Percentiles rank a stretch among this genome's conserved stretches.
Conservation (phyloP, 35 echinoderm and acorn worm genomes). For the Strongylocentrotus purpuratus region DNA sequence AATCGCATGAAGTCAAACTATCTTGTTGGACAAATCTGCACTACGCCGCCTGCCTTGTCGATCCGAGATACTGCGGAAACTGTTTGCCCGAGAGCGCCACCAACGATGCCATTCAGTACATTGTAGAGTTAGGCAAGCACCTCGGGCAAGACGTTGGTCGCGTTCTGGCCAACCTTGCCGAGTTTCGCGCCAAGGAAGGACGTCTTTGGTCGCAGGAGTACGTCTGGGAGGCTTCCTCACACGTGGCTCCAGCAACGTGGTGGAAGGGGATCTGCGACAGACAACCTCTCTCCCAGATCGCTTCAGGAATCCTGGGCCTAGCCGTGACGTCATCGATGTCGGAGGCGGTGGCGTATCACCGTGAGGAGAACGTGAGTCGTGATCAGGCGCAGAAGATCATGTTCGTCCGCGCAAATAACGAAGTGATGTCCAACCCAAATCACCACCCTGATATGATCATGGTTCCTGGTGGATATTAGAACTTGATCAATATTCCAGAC, state of each 20-base stretch:
- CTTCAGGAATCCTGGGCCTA: neutral
- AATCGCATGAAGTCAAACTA: neutral
- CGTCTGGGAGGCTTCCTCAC: constrained; percentile 34
- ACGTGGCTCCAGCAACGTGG: constrained; percentile 36
- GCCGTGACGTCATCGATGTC: neutral
- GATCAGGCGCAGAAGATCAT: constrained; percentile 1
- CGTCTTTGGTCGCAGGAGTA: constrained; percentile 35
- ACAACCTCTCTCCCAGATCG: constrained; percentile 23
- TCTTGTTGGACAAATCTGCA: neutral
- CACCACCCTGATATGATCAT: neutral
- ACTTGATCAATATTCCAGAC: neutral
- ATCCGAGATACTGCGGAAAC: constrained; percentile 19
- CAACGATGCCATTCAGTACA: constrained; percentile 51
- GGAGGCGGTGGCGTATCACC: neutral
- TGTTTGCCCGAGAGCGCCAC: constrained; percentile 27
- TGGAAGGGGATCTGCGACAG: constrained; percentile 47
- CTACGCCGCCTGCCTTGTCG: constrained; percentile 34
- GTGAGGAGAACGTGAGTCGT: neutral
- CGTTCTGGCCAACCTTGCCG: constrained; percentile 4
- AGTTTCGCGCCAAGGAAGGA: constrained; percentile 33
- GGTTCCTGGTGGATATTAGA: neutral
- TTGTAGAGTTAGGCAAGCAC: neutral
- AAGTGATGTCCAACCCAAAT: neutral
- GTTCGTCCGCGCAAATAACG: neutral
- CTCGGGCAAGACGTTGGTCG: constrained; percentile 17